phyloP scores from a whole-genome alignment of 2,888 invertebrate species.

The Drosophila recens region DNA sequence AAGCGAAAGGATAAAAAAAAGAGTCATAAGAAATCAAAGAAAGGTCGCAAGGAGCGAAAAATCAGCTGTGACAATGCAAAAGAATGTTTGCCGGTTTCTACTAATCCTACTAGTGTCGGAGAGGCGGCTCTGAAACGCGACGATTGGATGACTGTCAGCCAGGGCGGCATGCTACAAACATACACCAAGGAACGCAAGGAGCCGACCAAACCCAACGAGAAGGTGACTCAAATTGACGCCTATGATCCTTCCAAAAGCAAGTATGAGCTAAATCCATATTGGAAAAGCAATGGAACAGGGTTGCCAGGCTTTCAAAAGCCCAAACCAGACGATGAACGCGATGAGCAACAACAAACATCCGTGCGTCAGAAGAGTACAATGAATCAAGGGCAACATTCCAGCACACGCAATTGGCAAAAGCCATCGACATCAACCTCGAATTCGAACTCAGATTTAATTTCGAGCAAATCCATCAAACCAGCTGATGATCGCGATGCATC shows the following conservation, averaged over 20 bases:
- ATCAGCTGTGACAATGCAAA: not conserved
- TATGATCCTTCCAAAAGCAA: conserved; percentile 90
- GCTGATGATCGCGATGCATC: too few species aligned
- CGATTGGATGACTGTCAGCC: conserved; percentile 90
- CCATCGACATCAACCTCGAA: not conserved
- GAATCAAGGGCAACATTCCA: conserved; percentile 5
- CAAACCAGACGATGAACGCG: conserved; percentile 82
- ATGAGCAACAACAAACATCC: not conserved
- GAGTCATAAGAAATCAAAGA: not conserved
- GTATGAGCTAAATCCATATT: conserved; percentile 95
- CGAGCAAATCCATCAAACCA: not conserved
- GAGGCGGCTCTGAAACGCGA: conserved; percentile 86
- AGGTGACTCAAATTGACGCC: conserved; percentile 87
- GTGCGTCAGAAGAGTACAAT: not conserved
- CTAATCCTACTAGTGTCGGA: not conserved
- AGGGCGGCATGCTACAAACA: conserved; percentile 84
- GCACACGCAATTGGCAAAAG: conserved; percentile 51
- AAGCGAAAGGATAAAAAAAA: not conserved
- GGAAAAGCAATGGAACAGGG: conserved; percentile 95
- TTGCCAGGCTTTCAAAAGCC: conserved; percentile 87
- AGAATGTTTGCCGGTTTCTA: not conserved
- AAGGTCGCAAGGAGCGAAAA: not conserved
- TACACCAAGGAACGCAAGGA: conserved; percentile 85
- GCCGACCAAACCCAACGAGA: conserved; percentile 85
- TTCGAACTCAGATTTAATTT: not conserved